Conservation (phyloP, 2,113 vertebrate species). For the Mustela nigripes region DNA sequence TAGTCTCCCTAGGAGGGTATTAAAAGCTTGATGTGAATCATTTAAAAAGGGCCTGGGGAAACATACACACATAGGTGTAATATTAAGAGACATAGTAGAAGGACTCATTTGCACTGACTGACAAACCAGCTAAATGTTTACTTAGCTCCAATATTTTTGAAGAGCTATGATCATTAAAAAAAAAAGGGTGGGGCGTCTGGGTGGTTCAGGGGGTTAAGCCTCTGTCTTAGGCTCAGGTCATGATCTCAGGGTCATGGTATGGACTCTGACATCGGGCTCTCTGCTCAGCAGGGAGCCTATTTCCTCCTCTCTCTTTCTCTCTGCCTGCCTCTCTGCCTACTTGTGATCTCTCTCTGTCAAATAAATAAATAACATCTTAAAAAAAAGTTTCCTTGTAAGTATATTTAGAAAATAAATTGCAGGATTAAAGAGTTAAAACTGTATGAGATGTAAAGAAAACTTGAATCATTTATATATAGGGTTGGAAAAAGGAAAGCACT, state of each 20-base stretch:
- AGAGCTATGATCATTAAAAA: neutral
- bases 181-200: neutral
- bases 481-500: neutral
- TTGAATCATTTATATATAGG: neutral
- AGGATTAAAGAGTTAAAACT: neutral
- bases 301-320: too few species aligned
- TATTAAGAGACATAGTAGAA: neutral
- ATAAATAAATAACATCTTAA: too few species aligned
- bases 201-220: too few species aligned
- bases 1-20: neutral
- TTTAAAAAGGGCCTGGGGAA: neutral
- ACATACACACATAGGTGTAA: neutral
- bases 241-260: too few species aligned
- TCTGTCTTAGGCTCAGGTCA: too few species aligned
- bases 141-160: neutral
- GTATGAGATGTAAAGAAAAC: neutral
- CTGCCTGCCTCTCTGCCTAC: too few species aligned
- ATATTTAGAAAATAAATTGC: neutral
- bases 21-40: neutral
- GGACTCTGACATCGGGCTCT: rapidly evolving
- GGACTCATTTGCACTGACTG: neutral
- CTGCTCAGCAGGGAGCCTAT: too few species aligned
- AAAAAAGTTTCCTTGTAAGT: neutral
- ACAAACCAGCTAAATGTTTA: neutral
- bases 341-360: too few species aligned